Evolutionary conservation across 2,797 vertebrate species (phyloP).

Genomic region (Rousettus madagascariensis): DNA sequence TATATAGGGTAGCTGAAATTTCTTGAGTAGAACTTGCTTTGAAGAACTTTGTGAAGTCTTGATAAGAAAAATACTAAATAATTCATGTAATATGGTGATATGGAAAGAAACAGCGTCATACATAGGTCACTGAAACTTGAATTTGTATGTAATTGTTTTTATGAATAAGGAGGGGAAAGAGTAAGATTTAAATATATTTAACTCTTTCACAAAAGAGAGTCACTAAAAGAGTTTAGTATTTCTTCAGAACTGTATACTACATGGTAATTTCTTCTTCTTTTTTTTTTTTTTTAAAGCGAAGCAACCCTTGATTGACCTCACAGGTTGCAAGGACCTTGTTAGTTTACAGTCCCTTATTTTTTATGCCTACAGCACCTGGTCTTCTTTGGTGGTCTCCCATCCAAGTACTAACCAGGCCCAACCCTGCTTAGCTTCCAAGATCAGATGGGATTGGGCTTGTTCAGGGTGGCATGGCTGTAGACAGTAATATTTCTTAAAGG

Average conservation of each 20-base stretch:
- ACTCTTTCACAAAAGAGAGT: background rate
- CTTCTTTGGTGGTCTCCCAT: no score
- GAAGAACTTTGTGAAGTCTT: conserved; percentile 28
- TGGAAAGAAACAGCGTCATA: background rate
- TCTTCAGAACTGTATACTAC: conserved; percentile 7
- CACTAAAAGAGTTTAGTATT: conserved; percentile 4
- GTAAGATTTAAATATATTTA: conserved; percentile 12
- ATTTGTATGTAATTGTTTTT: conserved; percentile 27
- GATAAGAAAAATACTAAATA: conserved; percentile 6
- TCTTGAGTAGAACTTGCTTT: background rate
- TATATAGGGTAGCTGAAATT: background rate
- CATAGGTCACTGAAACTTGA: background rate
- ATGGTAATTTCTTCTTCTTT: background rate
- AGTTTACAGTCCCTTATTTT: no score
- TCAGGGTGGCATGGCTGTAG: no score
- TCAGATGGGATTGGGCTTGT: no score
- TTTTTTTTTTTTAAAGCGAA: no score
- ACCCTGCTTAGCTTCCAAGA: no score
- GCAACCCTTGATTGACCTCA: no score
- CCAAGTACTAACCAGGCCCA: no score
- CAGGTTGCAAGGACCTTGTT: no score
- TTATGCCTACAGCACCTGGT: no score
- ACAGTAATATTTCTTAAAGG: conserved; percentile 34
- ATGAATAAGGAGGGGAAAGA: background rate
- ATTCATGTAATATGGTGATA: background rate